Conservation (phyloP, 2,888 invertebrate species). For the Mactromeris polynyma region DNA sequence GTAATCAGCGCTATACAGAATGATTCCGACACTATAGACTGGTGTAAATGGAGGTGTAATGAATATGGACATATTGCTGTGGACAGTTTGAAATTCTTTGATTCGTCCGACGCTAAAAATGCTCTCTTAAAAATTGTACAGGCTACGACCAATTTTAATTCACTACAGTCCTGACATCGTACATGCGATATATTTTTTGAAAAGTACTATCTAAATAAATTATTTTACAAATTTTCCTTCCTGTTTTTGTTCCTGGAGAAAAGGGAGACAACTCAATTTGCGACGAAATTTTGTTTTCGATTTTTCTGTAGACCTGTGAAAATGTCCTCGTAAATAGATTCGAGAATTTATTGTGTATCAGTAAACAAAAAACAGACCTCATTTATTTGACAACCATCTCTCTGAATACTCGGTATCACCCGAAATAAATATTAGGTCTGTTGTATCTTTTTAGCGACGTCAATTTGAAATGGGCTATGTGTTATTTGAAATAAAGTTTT, state of each 20-base stretch:
- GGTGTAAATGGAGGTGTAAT: conserved; percentile 80
- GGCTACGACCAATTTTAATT: conserved; percentile 70
- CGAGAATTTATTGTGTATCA: no score
- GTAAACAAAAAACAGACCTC: no score
- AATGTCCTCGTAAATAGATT: no score
- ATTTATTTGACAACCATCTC: no score
- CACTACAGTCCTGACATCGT: conserved; percentile 44
- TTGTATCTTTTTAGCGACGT: no score
- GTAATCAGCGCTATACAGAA: conserved; percentile 63
- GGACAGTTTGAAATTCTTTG: conserved; percentile 92
- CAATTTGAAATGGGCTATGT: no score
- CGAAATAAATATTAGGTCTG: no score
- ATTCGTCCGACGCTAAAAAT: conserved; percentile 93
- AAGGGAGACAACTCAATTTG: no score
- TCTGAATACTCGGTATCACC: no score
- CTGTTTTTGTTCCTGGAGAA: not conserved
- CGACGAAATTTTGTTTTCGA: no score
- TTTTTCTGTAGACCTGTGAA: no score
- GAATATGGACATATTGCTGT: conserved; percentile 89
- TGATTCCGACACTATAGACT: conserved; percentile 71
- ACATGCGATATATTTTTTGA: not conserved
- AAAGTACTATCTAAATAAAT: not conserved
- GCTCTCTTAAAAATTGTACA: conserved; percentile 93
- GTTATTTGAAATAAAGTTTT: no score
- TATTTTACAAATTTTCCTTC: not conserved